Base-by-base conservation (phyloP, 1,140 invertebrate species). In the Vanessa tameamea region DNA sequence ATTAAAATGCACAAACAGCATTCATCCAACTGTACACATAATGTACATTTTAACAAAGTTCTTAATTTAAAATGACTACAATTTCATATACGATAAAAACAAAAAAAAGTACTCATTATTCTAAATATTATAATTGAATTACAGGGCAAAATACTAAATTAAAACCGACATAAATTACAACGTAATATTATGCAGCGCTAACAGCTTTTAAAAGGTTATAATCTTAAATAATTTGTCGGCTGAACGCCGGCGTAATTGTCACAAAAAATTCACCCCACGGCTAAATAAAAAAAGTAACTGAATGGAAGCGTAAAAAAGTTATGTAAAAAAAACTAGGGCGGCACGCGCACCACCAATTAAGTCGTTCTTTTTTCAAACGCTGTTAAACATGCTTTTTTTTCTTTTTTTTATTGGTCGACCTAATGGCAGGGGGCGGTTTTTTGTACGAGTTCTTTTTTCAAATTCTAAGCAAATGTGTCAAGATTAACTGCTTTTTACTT, bases 311-410 rank as follows among this genome's bases (percentile, higher is more conserved):
- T 37, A 75, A 79, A 87, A 88, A 81, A 80, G 69, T 71, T 50
- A 20, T 57, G 37, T 47, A 47, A 65, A 77, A 79, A 85, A 87
- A 86, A 84, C 72, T 85, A 81, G 87, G 87, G 84, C 82, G 87
- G 87, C 88, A 87, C 89, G 83, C 84, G 87, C 67, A 82, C 82
- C 82, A 84, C 87, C 89, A 91, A 92, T 92, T 90, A 91, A 78
- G 77, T 86, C 79, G 76, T 82, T 88, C 85, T 90, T 92, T 91
- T 89, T 85, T 80, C 75, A 79, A 83, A 83, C 70, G 78, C 66
- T 80, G 82, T 82, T 79, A 78, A 84, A 80, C 77, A 78, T 73
- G 50, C 55, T 74, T 83, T 84, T 84, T 87, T 87, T 84, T 76
- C 79, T 83, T 91, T 92, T 31, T 89, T 86, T 87, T 90, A 91